Evolutionary conservation across 2,797 vertebrate genomes (phyloP).

Genomic region (Danio albolineatus): DNA sequence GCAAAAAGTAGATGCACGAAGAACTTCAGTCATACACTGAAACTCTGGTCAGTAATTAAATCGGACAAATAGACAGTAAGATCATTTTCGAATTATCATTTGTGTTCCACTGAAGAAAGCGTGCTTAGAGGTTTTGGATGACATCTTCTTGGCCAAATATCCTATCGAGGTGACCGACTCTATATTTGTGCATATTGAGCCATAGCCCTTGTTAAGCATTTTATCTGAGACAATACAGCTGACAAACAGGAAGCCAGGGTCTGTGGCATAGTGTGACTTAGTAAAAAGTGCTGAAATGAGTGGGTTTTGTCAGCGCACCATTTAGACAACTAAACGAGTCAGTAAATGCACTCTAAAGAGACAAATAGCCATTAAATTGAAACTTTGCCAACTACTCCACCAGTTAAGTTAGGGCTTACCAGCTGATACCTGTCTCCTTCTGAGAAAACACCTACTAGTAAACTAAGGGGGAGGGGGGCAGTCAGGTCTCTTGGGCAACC

Average conservation of each 20-base stretch:
- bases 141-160: neutral
- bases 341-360: constrained; percentile 14
- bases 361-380: constrained; percentile 36
- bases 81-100: neutral
- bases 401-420: constrained; percentile 15
- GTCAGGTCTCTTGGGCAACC: constrained; percentile 41
- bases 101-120: neutral
- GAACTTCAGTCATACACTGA: too few relatives aligned
- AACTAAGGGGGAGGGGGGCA: constrained; percentile 7
- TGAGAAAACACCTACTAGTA: constrained; percentile 18
- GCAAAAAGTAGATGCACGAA: too few relatives aligned
- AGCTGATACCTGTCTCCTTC: constrained; percentile 17
- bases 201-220: constrained; percentile 58
- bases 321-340: constrained; percentile 21
- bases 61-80: neutral
- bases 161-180: neutral
- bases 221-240: constrained; percentile 68
- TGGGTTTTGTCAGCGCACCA: constrained; percentile 30
- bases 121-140: neutral
- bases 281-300: constrained; percentile 31
- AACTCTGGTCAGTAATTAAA: neutral
- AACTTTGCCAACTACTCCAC: constrained; percentile 4
- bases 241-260: constrained; percentile 77
- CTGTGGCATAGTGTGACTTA: constrained; percentile 64
- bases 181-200: constrained; percentile 17